Percentiles rank a stretch among this genome's conserved stretches.
These are phyloP conservation scores for Physocephala rufipes DNA, from an alignment of 2,888 invertebrate species.

Conservation along the genomic window DNA sequence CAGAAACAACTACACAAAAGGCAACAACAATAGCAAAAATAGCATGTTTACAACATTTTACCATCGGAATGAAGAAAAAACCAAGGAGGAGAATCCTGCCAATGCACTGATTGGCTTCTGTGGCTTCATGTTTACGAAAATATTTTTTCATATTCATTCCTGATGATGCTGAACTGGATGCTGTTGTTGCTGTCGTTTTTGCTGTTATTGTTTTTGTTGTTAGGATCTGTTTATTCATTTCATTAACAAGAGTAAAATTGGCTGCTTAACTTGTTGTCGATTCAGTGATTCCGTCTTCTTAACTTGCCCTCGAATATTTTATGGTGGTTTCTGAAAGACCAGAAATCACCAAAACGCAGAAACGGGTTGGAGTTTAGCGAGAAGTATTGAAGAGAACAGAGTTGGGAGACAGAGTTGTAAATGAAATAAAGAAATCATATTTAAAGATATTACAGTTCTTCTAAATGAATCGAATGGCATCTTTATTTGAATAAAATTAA, in stretches of 20 bases:
- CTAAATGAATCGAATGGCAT: background rate
- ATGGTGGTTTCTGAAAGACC: no score
- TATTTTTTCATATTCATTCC: background rate
- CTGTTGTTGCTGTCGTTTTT: background rate
- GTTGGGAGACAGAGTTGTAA: background rate
- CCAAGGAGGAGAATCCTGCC: conserved; percentile 11
- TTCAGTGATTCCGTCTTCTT: no score
- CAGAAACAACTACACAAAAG: conserved; percentile 7
- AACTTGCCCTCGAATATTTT: conserved; percentile 17
- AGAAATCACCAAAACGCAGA: no score
- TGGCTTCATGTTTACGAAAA: background rate
- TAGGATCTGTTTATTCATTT: conserved; percentile 23
- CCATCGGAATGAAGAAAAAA: background rate
- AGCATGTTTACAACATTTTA: background rate
- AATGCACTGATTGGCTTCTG: conserved; percentile 21
- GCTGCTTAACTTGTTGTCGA: conserved; percentile 28
- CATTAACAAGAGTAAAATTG: conserved; percentile 30
- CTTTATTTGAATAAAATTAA: background rate
- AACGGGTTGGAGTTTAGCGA: background rate
- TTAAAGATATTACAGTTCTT: background rate
- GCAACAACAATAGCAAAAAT: conserved; percentile 6
- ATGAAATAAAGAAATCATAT: background rate
- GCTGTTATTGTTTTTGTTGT: background rate
- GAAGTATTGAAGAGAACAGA: background rate
- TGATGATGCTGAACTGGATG: background rate